Base-by-base conservation (phyloP, 2,888 invertebrate genomes). In the Ectemnius cavifrons region DNA sequence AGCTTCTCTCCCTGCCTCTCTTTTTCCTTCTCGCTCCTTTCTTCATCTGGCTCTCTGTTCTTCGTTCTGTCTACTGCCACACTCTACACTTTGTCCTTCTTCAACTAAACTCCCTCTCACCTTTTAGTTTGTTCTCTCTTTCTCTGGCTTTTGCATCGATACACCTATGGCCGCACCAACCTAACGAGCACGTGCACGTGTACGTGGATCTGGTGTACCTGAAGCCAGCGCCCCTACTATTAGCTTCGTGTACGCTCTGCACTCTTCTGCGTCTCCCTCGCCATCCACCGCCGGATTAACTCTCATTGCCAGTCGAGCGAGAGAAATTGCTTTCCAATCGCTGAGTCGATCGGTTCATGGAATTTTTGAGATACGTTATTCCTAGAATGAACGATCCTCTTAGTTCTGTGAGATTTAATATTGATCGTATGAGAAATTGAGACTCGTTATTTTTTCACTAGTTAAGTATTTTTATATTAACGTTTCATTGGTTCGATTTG, bases 41-140 rank as follows among this genome's bases (percentile, higher is more conserved):
- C 47, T 52, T 16, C 52, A 52, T 6, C 52, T 52, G 37, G 8
- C 37, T 23, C 47, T 49, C 56, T 23, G 58, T 47, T 1, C 18
- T 62, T 71, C 46, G 28, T 69, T 63, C 56, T 37, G 56, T 61
- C 70, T 81, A 80, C 70, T 69, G 23, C 64, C 62, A 71, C 37
- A 66, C 67, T 59, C 63, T 37, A 4, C 37, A 1, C 8, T 37
- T 37, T 2, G 37, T 37, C 37, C 37, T 37, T 11, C 37, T 37
- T 37, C 37, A 37, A 37, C 37, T 8, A 8, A 13, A 11, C 8
- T 14, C 4, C 14, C 52, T 52, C 52, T 11, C 52, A 11, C n/a
- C 52, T 52, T 8, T 1, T 4, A 37, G 1, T 37, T 8, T 1
- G 2, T 4, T 46, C 58, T 68, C 72, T 63, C 58, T 67, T 60